These are phyloP conservation scores for Thalassaphorura encarpata DNA, from an alignment of 1,140 invertebrate genomes.

Conservation along the genomic window DNA sequence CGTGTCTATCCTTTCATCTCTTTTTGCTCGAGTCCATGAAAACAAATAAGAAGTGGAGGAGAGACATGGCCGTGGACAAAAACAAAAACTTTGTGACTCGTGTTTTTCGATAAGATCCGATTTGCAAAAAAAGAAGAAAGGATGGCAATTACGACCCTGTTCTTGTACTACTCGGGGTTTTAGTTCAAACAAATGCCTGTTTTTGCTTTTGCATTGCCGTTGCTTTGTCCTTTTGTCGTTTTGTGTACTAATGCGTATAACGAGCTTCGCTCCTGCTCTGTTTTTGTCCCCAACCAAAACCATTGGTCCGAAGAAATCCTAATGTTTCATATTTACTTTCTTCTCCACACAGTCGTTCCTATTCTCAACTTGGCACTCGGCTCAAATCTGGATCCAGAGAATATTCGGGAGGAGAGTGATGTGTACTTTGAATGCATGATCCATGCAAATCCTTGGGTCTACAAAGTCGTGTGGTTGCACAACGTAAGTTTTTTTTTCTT, in stretches of 20 bases:
- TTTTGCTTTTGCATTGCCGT: too few relatives aligned
- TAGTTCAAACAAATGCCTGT: background rate
- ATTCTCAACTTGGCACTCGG: slow-evolving; percentile 61
- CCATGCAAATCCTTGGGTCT: slow-evolving; percentile 68
- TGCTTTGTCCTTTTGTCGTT: too few relatives aligned
- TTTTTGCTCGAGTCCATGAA: too few relatives aligned
- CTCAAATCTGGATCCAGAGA: slow-evolving; percentile 70
- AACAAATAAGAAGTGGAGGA: too few relatives aligned
- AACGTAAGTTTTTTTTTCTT: too few relatives aligned
- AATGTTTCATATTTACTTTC: background rate
- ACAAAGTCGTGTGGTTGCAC: slow-evolving; percentile 83
- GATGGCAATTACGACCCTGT: too few relatives aligned
- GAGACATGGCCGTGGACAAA: too few relatives aligned
- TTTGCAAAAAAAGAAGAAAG: too few relatives aligned
- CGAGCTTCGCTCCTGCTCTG: background rate
- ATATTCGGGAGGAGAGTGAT: slow-evolving; percentile 73
- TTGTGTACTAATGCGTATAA: background rate
- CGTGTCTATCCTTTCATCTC: too few relatives aligned
- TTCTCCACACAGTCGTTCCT: slow-evolving; percentile 56
- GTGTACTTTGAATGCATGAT: slow-evolving; percentile 84
- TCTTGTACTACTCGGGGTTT: background rate
- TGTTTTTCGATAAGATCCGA: too few relatives aligned
- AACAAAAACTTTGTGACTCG: too few relatives aligned
- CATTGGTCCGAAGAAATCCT: background rate
- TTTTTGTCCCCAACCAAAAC: background rate